Evolutionary conservation across 2,888 invertebrate genomes (phyloP).

Genomic region (Cheilosia grossa): DNA sequence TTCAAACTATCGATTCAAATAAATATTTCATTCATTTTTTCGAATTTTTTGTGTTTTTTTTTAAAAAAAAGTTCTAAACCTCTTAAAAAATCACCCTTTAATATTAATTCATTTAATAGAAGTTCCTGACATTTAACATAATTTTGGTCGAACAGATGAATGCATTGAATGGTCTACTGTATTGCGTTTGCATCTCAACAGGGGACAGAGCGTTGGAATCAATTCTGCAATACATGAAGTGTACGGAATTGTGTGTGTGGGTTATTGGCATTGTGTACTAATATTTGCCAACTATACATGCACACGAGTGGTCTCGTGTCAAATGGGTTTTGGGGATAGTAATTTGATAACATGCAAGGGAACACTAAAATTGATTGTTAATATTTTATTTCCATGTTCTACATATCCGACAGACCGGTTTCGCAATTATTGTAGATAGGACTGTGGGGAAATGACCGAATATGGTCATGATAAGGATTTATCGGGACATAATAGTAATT

Average conservation of each 20-base stretch:
- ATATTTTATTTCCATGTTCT: not conserved
- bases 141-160: constrained; percentile 1
- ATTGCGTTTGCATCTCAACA: too few species aligned
- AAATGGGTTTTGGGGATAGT: not conserved
- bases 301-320: constrained; percentile 9
- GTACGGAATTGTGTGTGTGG: not conserved
- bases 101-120: constrained; percentile 12
- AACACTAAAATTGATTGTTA: not conserved
- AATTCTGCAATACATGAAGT: constrained; percentile 8
- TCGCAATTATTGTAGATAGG: not conserved
- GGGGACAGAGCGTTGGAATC: constrained; percentile 5
- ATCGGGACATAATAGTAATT: too few species aligned
- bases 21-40: too few species aligned
- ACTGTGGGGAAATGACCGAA: not conserved
- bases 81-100: too few species aligned
- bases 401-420: not conserved
- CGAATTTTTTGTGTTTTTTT: too few species aligned
- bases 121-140: constrained; percentile 4
- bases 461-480: too few species aligned
- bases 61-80: too few species aligned
- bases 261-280: constrained; percentile 10
- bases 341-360: constrained; percentile 1
- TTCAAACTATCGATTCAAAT: too few species aligned
- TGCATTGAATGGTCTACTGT: not conserved
- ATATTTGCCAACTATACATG: constrained; percentile 20